A percentile compares a stretch with the other conserved stretches of the same genome.
These are phyloP conservation scores for Acrocyrtus sp. DNA, from an alignment of 2,888 invertebrate genomes.

Conservation along the genomic window DNA sequence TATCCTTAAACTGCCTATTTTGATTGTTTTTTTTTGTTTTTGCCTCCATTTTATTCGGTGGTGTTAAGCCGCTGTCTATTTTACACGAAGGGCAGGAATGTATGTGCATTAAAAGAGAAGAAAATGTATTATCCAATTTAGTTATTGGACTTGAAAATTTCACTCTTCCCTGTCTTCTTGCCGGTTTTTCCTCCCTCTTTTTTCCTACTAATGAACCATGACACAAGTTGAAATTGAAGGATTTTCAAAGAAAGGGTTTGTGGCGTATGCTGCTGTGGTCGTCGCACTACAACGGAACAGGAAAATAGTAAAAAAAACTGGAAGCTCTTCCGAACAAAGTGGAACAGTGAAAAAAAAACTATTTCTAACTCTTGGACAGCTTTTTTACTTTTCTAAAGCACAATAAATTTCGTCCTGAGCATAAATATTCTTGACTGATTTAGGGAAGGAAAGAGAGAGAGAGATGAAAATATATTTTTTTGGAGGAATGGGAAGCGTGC, in stretches of 20 bases:
- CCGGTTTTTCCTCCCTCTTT: no score
- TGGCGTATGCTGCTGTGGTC: slow-evolving; percentile 20
- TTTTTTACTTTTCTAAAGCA: slow-evolving; percentile 35
- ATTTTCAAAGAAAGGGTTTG: slow-evolving; percentile 36
- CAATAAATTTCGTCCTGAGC: slow-evolving; percentile 40
- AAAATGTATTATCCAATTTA: slow-evolving; percentile 32
- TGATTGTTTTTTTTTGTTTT: no score
- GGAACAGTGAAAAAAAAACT: background rate
- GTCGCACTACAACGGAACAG: background rate
- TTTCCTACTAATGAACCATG: slow-evolving; percentile 60
- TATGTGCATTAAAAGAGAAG: no score
- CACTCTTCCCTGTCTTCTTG: no score
- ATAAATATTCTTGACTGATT: slow-evolving; percentile 48
- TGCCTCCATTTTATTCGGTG: no score
- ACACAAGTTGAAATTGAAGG: slow-evolving; percentile 59
- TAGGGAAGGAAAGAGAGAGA: background rate
- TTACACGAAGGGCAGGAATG: no score
- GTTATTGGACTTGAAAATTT: slow-evolving; percentile 40
- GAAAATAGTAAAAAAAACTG: slow-evolving; percentile 3
- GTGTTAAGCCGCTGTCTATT: no score
- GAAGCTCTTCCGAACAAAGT: background rate
- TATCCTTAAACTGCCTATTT: no score
- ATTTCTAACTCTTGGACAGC: slow-evolving; percentile 39
- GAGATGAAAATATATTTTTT: background rate
- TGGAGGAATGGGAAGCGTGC: background rate